These are phyloP conservation scores for Idaea dimidiata DNA, from an alignment of 2,888 invertebrate species.

Conservation along the genomic window DNA sequence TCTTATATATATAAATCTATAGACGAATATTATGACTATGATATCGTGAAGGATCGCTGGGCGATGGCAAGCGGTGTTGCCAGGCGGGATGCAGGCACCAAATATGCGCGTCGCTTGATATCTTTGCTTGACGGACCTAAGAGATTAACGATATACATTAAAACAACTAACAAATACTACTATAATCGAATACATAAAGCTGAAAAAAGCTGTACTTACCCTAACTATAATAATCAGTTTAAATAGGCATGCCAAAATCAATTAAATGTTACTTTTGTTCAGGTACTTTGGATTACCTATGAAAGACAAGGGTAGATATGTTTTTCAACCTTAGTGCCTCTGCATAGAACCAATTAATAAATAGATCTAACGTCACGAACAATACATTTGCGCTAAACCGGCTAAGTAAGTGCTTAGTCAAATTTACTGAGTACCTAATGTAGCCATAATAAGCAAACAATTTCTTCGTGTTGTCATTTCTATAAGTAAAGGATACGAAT, in stretches of 20 bases:
- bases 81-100: slow-evolving; percentile 64
- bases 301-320: background rate
- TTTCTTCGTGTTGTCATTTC: too few relatives aligned
- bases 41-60: slow-evolving; percentile 41
- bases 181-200: background rate
- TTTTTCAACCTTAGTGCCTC: background rate
- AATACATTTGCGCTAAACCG: too few relatives aligned
- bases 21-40: slow-evolving; percentile 43
- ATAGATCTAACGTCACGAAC: too few relatives aligned
- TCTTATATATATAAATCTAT: slow-evolving; percentile 43
- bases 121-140: slow-evolving; percentile 65
- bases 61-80: slow-evolving; percentile 44
- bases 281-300: background rate
- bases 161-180: background rate
- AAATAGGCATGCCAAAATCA: background rate
- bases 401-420: too few relatives aligned
- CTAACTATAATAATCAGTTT: background rate
- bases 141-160: slow-evolving; percentile 17
- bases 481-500: too few relatives aligned
- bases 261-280: background rate
- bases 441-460: too few relatives aligned
- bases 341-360: too few relatives aligned
- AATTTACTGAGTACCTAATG: too few relatives aligned
- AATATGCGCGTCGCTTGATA: slow-evolving; percentile 48
- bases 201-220: slow-evolving; percentile 2